Percentiles rank a stretch among this genome's conserved stretches.
These are phyloP conservation scores for Molanna angustata DNA, from an alignment of 2,888 invertebrate species.

Conservation along the genomic window DNA sequence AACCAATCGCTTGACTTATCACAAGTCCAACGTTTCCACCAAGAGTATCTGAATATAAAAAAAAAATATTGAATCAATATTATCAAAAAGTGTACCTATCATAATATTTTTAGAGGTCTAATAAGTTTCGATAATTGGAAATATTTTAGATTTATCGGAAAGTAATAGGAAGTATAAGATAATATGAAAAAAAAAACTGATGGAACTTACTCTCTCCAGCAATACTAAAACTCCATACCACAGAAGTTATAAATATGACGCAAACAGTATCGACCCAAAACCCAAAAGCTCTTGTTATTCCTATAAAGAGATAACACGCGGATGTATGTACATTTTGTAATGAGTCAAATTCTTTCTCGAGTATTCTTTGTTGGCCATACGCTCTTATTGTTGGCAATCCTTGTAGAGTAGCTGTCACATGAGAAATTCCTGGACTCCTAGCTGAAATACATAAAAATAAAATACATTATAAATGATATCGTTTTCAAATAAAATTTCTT, in stretches of 20 bases:
- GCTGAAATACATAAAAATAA: constrained; percentile 49
- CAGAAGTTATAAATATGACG: constrained; percentile 59
- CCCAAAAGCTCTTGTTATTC: constrained; percentile 63
- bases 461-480: not conserved
- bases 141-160: not conserved
- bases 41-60: constrained; percentile 45
- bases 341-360: constrained; percentile 56
- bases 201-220: constrained; percentile 40
- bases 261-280: constrained; percentile 64
- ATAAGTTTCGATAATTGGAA: not conserved
- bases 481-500: too few relatives aligned
- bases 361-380: constrained; percentile 64
- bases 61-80: not conserved
- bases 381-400: constrained; percentile 81
- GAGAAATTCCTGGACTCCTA: constrained; percentile 80
- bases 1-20: constrained; percentile 73
- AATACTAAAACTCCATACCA: constrained; percentile 61
- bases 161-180: too few relatives aligned
- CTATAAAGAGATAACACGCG: constrained; percentile 65
- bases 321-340: constrained; percentile 65
- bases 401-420: constrained; percentile 74
- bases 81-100: not conserved
- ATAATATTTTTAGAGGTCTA: not conserved
- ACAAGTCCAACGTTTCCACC: constrained; percentile 77
- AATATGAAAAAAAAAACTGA: too few relatives aligned